These are phyloP conservation scores for Matsumurasca onukii DNA, from an alignment of 1,140 invertebrate genomes.

Conservation along the genomic window DNA sequence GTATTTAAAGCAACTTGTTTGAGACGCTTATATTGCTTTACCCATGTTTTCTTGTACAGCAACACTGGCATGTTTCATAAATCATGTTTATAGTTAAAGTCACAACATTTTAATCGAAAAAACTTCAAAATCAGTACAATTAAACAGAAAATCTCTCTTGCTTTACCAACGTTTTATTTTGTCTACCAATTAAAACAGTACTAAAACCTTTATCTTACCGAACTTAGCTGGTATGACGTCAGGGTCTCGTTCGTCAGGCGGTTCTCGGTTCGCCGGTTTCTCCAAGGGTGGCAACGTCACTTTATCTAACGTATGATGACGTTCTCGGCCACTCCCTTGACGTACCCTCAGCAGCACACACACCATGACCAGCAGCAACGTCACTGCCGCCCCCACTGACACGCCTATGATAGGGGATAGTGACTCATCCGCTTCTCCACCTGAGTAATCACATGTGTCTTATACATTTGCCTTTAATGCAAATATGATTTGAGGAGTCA, in stretches of 20 bases:
- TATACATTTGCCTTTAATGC: not conserved
- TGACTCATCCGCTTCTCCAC: slow-evolving; percentile 54
- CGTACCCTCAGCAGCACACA: slow-evolving; percentile 53
- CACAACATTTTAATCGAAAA: too few relatives aligned
- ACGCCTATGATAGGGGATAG: slow-evolving; percentile 58
- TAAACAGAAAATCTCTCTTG: too few relatives aligned
- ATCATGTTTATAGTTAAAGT: too few relatives aligned
- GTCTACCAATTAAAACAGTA: too few relatives aligned
- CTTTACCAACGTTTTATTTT: too few relatives aligned
- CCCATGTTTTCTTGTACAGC: too few relatives aligned
- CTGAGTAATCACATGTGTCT: slow-evolving; percentile 47
- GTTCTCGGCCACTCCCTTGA: not conserved
- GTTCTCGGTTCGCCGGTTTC: slow-evolving; percentile 49
- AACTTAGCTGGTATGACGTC: slow-evolving; percentile 73
- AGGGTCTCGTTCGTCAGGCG: slow-evolving; percentile 64
- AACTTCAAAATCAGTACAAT: too few relatives aligned
- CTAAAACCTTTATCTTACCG: slow-evolving; percentile 54
- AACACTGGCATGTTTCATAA: too few relatives aligned
- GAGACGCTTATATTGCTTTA: too few relatives aligned
- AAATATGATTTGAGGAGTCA: not conserved
- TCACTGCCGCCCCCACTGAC: slow-evolving; percentile 54
- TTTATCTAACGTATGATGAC: slow-evolving; percentile 44
- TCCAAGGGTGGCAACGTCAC: slow-evolving; percentile 47
- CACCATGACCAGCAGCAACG: slow-evolving; percentile 54
- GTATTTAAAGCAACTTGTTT: too few relatives aligned